phyloP scores from a whole-genome alignment of 2,888 invertebrate species.

The Synanthedon myopaeformis region DNA sequence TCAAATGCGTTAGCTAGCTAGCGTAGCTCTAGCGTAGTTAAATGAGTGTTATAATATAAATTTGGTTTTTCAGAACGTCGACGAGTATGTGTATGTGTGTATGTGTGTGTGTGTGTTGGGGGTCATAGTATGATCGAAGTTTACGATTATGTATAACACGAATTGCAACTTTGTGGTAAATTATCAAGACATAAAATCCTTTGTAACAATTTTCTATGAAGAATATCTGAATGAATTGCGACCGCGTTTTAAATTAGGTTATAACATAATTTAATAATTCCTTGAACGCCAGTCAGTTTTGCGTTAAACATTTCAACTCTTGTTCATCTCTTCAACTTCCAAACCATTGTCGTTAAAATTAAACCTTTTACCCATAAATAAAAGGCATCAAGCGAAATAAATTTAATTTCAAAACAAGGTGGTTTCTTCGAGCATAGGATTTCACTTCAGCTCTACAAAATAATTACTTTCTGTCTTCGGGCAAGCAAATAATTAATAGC shows the following conservation, averaged over 20 bases:
- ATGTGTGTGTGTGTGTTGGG: no score
- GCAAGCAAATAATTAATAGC: conserved; percentile 48
- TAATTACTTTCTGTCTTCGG: conserved; percentile 46
- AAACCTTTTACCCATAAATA: conserved; percentile 19
- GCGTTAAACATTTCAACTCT: background rate
- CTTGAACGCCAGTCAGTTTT: background rate
- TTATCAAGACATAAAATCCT: no score
- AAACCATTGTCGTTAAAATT: conserved; percentile 19
- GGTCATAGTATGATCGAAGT: no score
- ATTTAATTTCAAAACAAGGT: conserved; percentile 24
- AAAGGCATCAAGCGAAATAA: conserved; percentile 21
- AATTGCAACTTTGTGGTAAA: no score
- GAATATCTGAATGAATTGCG: no score
- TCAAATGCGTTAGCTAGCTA: no score
- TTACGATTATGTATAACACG: no score
- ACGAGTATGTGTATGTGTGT: no score
- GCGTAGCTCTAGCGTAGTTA: no score
- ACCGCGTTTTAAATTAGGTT: background rate
- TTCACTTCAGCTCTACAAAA: conserved; percentile 43
- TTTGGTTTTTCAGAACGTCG: no score
- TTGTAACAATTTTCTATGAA: no score
- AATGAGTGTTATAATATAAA: no score
- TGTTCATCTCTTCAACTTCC: background rate
- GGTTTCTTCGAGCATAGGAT: conserved; percentile 32
- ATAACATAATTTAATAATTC: background rate